Conservation (phyloP, 2,888 invertebrate genomes). For the Oligia fasciuncula region DNA sequence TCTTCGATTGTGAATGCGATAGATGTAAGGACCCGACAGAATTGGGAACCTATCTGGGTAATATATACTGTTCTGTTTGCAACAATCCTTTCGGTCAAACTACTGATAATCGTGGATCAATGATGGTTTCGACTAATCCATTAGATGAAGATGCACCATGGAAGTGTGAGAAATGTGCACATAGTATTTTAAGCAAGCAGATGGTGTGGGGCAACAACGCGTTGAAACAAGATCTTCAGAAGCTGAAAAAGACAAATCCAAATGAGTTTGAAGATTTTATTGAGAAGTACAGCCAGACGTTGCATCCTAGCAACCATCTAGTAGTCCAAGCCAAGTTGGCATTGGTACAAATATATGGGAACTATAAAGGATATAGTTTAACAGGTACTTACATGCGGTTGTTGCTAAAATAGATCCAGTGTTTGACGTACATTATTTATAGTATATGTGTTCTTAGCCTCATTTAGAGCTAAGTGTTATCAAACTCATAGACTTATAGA, state of each 20-base stretch:
- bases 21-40: constrained; percentile 93
- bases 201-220: constrained; percentile 91
- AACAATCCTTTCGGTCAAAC: constrained; percentile 82
- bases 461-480: constrained; percentile 13
- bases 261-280: constrained; percentile 91
- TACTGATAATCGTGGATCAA: constrained; percentile 76
- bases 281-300: constrained; percentile 90
- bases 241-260: constrained; percentile 88
- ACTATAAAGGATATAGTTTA: constrained; percentile 88
- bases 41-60: constrained; percentile 91
- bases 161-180: constrained; percentile 92
- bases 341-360: constrained; percentile 92
- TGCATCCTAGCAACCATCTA: constrained; percentile 92
- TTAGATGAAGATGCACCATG: constrained; percentile 90
- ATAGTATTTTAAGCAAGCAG: constrained; percentile 89
- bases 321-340: constrained; percentile 92
- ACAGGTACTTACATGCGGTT: constrained; percentile 81
- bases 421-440: constrained; percentile 25
- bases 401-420: constrained; percentile 38
- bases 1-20: constrained; percentile 92
- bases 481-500: neutral
- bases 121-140: constrained; percentile 91
- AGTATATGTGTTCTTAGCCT: constrained; percentile 23
- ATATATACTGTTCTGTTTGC: constrained; percentile 91
- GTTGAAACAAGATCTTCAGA: constrained; percentile 90